Evolutionary conservation across 2,797 vertebrate genomes (phyloP).

Genomic region (Garrulus glandarius): DNA sequence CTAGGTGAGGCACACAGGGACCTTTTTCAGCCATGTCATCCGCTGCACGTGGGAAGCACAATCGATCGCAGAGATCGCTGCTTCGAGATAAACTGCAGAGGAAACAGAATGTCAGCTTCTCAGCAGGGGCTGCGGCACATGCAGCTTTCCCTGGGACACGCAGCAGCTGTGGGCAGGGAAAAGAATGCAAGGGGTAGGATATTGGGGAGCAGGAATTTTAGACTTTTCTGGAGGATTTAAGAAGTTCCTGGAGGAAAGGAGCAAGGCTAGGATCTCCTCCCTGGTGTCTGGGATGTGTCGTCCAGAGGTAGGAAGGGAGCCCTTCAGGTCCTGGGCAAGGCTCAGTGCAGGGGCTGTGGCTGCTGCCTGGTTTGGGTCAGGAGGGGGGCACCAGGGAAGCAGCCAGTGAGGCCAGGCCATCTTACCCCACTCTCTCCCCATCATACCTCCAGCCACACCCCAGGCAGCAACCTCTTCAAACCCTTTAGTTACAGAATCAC

Average conservation of each 20-base stretch:
- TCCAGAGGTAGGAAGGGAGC: background rate
- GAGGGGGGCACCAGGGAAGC: fast-evolving
- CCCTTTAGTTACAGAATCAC: background rate
- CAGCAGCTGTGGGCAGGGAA: background rate
- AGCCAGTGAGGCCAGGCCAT: fast-evolving
- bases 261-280: background rate
- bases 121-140: background rate
- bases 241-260: background rate
- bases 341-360: background rate
- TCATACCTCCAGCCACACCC: background rate
- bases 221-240: background rate
- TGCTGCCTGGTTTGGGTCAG: fast-evolving
- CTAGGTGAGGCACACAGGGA: background rate
- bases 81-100: background rate
- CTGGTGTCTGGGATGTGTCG: background rate
- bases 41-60: background rate
- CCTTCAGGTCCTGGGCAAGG: background rate
- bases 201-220: background rate
- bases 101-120: conserved; percentile 12
- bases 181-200: background rate
- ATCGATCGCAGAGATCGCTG: background rate
- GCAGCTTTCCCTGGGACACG: background rate
- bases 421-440: no score
- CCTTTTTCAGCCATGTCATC: background rate
- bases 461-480: background rate